A percentile compares a stretch with the other conserved stretches of the same genome.
These are phyloP conservation scores for Mixornis gularis DNA, from an alignment of 2,113 vertebrate genomes.

Conservation along the genomic window DNA sequence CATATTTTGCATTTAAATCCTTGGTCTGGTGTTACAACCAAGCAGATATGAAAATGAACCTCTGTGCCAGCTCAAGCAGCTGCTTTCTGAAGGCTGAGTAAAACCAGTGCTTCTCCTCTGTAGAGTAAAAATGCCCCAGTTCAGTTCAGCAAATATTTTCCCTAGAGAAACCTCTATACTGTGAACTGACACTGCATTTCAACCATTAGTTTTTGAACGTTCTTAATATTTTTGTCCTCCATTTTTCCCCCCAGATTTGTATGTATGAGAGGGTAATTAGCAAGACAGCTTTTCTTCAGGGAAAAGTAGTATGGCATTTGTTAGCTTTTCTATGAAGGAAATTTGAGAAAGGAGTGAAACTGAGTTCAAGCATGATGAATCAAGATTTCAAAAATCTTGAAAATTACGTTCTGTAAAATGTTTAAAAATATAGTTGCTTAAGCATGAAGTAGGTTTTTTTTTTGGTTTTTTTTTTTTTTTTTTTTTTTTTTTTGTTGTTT, in stretches of 20 bases:
- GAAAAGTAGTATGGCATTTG: background rate
- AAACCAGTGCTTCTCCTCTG: background rate
- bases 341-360: background rate
- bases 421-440: background rate
- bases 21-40: background rate
- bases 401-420: background rate
- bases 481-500: no score
- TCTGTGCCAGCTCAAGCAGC: background rate
- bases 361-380: background rate
- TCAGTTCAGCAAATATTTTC: background rate
- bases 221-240: rapidly evolving
- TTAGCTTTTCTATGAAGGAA: background rate
- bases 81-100: background rate
- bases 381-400: background rate
- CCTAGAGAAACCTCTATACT: background rate
- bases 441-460: rapidly evolving
- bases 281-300: background rate
- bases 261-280: background rate
- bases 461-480: no score
- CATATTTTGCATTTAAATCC: background rate
- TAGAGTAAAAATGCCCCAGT: background rate
- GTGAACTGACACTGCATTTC: background rate
- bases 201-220: background rate
- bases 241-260: rapidly evolving
- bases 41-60: background rate